Evolutionary conservation across 2,113 vertebrate genomes (phyloP).

Genomic region (Myrmecobius fasciatus): DNA sequence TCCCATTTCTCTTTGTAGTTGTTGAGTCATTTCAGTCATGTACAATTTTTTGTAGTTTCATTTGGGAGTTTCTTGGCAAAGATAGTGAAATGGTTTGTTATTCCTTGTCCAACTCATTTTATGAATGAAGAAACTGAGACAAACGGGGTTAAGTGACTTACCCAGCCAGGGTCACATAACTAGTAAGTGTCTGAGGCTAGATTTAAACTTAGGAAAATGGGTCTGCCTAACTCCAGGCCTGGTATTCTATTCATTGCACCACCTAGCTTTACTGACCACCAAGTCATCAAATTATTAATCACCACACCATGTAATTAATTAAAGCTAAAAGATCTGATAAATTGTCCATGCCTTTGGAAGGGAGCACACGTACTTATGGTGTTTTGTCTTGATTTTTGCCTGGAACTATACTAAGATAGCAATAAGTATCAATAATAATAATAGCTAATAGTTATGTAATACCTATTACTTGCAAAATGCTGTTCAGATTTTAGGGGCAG

Average conservation of each 20-base stretch:
- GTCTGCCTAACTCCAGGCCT: too few relatives aligned
- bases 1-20: background rate
- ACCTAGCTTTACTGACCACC: background rate
- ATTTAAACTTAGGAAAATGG: background rate
- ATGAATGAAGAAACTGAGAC: background rate
- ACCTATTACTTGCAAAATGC: background rate
- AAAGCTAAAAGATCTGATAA: background rate
- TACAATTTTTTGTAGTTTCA: background rate
- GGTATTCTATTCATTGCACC: background rate
- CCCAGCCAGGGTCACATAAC: background rate
- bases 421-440: background rate
- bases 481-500: too few relatives aligned
- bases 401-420: background rate
- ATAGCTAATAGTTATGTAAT: background rate
- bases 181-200: background rate
- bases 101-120: background rate
- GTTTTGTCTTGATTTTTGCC: background rate
- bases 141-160: background rate
- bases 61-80: background rate
- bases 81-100: background rate
- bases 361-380: background rate
- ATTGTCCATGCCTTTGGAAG: background rate
- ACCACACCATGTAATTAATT: background rate
- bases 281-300: constrained; percentile 36
- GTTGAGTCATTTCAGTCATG: background rate